Base-by-base conservation (phyloP, 2,888 invertebrate genomes). In the Tanytarsus gracilentus region DNA sequence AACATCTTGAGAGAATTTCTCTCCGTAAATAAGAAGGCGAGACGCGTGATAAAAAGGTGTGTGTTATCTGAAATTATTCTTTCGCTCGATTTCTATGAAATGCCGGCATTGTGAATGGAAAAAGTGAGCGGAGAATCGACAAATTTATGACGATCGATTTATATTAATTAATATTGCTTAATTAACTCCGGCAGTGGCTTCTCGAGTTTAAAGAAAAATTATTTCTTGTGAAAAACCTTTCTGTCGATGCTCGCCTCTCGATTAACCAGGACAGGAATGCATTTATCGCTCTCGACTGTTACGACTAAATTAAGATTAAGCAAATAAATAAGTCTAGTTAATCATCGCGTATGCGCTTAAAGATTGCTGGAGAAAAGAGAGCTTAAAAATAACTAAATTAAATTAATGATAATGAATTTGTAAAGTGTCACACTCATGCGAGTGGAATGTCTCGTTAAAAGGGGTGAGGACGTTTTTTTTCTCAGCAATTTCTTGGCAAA, bases 291-390 rank as follows among this genome's bases (percentile, higher is more conserved):
- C 26, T 40, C 21, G 27, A 44, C 44, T 27, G 58, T 58, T 44
- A 58, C 58, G 44, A 58, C 58, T 44, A 48, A 58, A 58, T 58
- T 58, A 58, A 58, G 58, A 58, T 58, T 58, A 58, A 58, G 48
- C 30, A 58, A 58, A 58, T 58, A 58, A 58, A 58, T 44, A 44
- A 44, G 27, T 18, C 18, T 27, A 58, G 58, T 48, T 58, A 58
- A 58, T 58, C 58, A 58, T 58, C 58, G 16, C 8, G 30, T 4
- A 51, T 23, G 4, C 44, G 23, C 23, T 18, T 39, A 26, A 16
- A 55, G 55, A 23, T 9, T 33, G 55, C 36, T 40, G 33, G n/a
- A n/a, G n/a, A n/a, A n/a, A n/a, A n/a, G n/a, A n/a, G n/a, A n/a
- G n/a, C n/a, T 55, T 53, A 18, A 8, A 40, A 27, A 29, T 21